These are phyloP conservation scores for Mormyrops attenuatus DNA, from an alignment of 2,797 vertebrate genomes.

Conservation along the genomic window DNA sequence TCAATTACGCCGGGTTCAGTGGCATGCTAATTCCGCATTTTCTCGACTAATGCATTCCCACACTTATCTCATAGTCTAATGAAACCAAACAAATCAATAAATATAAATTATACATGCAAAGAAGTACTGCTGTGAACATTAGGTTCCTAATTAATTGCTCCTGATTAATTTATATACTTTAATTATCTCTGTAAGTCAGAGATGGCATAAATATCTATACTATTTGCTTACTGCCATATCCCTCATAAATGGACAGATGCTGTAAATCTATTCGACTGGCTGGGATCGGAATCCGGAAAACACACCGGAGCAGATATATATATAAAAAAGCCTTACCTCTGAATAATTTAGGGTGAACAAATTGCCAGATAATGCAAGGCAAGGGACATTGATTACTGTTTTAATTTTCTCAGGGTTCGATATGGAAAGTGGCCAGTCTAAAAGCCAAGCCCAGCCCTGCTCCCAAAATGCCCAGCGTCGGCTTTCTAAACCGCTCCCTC, in stretches of 20 bases:
- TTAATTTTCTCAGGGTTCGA: conserved; percentile 50
- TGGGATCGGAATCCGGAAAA: conserved; percentile 74
- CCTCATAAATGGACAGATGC: conserved; percentile 96
- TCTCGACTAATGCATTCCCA: conserved; percentile 97
- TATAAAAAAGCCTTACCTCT: conserved; percentile 57
- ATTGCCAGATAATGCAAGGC: conserved; percentile 78
- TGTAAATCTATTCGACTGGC: conserved; percentile 84
- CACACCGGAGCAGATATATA: conserved; percentile 64
- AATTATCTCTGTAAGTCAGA: conserved; percentile 98
- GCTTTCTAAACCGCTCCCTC: not conserved
- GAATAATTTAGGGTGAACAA: conserved; percentile 89
- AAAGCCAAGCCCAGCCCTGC: not conserved
- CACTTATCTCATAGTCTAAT: conserved; percentile 99
- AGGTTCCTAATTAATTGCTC: conserved; percentile 99
- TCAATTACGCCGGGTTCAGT: conserved; percentile 86
- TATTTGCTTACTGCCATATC: conserved; percentile 99
- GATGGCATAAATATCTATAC: conserved; percentile 99
- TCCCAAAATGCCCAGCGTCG: not conserved
- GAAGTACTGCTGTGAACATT: conserved; percentile 98
- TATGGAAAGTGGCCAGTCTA: conserved; percentile 45
- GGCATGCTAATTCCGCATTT: conserved; percentile 98
- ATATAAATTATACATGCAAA: conserved; percentile 99
- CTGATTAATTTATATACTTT: conserved; percentile 99
- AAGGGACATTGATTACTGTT: conserved; percentile 51
- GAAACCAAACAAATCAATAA: conserved; percentile 99